Evolutionary conservation across 2,888 invertebrate species (phyloP).

Genomic region (Oscheius sp.): DNA sequence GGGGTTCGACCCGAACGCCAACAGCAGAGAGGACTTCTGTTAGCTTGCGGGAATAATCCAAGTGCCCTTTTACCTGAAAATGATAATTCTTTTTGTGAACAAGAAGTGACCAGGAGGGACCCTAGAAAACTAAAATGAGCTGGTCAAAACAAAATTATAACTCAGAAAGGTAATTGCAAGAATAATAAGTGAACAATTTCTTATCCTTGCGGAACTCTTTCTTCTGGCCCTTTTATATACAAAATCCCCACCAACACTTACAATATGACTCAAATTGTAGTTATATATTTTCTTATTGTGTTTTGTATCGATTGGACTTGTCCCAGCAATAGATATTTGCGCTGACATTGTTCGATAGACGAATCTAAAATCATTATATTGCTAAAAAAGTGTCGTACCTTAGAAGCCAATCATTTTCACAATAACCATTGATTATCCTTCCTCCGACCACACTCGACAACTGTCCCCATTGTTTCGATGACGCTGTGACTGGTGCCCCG

Average conservation of each 20-base stretch:
- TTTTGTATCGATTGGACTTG: conserved; percentile 74
- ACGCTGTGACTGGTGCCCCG: conserved; percentile 77
- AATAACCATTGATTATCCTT: conserved; percentile 78
- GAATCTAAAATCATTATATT: conserved; percentile 71
- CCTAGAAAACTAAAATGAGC: too few species aligned
- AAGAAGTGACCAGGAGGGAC: too few species aligned
- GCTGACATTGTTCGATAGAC: conserved; percentile 78
- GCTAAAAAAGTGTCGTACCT: conserved; percentile 67
- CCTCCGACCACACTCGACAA: conserved; percentile 76
- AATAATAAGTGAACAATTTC: too few species aligned
- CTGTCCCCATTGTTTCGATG: conserved; percentile 74
- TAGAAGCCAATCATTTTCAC: conserved; percentile 78
- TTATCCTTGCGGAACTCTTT: too few species aligned
- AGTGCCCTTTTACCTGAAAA: conserved; percentile 65
- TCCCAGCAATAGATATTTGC: conserved; percentile 76
- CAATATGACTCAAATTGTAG: conserved; percentile 76
- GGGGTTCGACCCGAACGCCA: conserved; percentile 51
- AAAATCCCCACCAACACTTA: conserved; percentile 54
- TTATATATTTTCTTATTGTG: conserved; percentile 75
- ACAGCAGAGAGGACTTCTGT: conserved; percentile 66
- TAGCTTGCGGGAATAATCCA: conserved; percentile 67
- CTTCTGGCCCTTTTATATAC: too few species aligned
- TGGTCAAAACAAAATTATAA: too few species aligned
- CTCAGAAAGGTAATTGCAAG: too few species aligned
- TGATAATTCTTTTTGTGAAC: background rate